Conservation (phyloP, 2,113 vertebrate species). For the Mirza zaza region DNA sequence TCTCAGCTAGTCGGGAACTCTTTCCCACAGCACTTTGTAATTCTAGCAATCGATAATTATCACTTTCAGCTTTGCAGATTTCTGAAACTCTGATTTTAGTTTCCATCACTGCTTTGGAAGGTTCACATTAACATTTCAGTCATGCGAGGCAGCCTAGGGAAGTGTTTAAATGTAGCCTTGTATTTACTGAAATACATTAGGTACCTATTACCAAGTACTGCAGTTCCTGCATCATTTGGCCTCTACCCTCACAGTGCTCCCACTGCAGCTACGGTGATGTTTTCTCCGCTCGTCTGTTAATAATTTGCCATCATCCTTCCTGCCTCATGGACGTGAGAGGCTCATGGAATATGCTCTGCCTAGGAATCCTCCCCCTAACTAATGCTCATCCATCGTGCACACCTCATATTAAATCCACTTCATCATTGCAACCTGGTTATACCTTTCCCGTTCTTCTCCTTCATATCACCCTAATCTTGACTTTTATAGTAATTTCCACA, state of each 20-base stretch:
- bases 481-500: neutral
- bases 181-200: neutral
- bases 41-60: neutral
- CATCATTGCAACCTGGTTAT: neutral
- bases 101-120: neutral
- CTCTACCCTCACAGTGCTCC: neutral
- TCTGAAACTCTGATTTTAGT: neutral
- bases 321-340: neutral
- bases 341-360: rapidly evolving
- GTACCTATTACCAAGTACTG: neutral
- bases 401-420: neutral
- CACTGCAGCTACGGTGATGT: neutral
- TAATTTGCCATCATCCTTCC: neutral
- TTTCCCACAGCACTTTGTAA: neutral
- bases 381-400: rapidly evolving
- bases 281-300: neutral
- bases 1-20: neutral
- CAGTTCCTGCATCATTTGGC: neutral
- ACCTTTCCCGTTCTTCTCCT: neutral
- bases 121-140: neutral
- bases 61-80: neutral
- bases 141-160: neutral
- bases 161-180: neutral
- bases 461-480: neutral
- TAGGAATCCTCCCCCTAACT: rapidly evolving